Evolutionary conservation across 92 coral and sea anemone genomes (phyloP).

Genomic region (Heliopora coerulea): DNA sequence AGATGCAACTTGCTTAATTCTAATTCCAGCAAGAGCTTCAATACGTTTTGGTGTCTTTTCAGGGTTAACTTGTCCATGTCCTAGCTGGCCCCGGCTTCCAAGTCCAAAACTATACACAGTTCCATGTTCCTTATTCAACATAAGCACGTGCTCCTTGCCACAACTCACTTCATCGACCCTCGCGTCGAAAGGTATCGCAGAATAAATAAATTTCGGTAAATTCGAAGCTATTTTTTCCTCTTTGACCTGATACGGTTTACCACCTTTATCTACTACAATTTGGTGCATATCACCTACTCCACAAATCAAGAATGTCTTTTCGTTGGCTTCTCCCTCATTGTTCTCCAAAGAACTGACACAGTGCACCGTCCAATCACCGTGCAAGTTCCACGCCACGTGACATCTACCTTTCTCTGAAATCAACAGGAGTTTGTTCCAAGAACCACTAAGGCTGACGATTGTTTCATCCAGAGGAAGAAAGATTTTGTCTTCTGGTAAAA

Average conservation of each 20-base stretch:
- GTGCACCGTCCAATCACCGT: conserved; percentile 28
- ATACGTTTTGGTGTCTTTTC: conserved; percentile 60
- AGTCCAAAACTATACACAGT: conserved; percentile 77
- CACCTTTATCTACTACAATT: conserved; percentile 14
- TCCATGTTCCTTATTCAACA: conserved; percentile 61
- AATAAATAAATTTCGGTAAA: not conserved
- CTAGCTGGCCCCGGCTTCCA: conserved; percentile 93
- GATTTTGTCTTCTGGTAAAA: conserved; percentile 7
- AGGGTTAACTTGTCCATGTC: conserved; percentile 64
- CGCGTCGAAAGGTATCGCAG: conserved; percentile 37
- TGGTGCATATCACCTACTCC: conserved; percentile 23
- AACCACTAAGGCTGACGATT: not conserved
- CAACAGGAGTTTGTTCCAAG: conserved; percentile 58
- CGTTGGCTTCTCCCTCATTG: not conserved
- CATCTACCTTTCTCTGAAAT: conserved; percentile 52
- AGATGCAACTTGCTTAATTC: conserved; percentile 56
- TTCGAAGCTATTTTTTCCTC: not conserved
- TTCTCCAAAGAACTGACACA: not conserved
- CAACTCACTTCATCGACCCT: conserved; percentile 66
- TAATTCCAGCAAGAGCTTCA: conserved; percentile 86
- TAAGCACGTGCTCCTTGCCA: conserved; percentile 90
- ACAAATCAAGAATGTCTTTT: conserved; percentile 3
- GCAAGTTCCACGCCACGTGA: conserved; percentile 21
- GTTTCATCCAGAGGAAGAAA: conserved; percentile 12
- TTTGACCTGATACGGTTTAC: not conserved